Evolutionary conservation across 1,140 invertebrate genomes (phyloP), one percentile per base, ranked within the genome.

Genomic region (Phymorhynchus buccinoides): DNA sequence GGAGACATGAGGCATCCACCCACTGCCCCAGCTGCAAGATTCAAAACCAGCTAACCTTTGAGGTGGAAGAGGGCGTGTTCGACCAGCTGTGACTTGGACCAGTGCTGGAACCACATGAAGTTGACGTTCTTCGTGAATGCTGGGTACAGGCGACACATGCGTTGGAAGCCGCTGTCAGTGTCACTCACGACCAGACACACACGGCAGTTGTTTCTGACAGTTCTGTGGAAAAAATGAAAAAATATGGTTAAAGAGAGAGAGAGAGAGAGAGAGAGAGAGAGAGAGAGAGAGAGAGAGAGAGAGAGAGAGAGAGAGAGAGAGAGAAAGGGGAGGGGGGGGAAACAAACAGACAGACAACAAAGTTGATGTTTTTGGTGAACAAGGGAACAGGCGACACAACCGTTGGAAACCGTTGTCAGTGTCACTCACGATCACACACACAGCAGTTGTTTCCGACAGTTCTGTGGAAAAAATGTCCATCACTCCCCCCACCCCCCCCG

Each of bases 81-180:
- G 35, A 93, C 90, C 3, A 93, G 88, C 84, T 90, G 89, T 1
- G 88, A 84, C 73, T 92, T 92, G 62, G 89, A 90, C 93, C 93
- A 93, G 86, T 93, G 93, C 56, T 88, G 89, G 73, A 93, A 91
- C 92, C 92, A 93, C 32, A 93, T 87, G 84, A 93, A 92, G 87
- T 92, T 93, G 68, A 93, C 89, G 88, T 91, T 93, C 80, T 93
- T 93, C 44, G 91, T 91, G 39, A 93, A 90, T 16, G 90, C 84
- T 39, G 93, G 92, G 81, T 91, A 92, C 79, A 92, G 89, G 39
- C 91, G 81, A 85, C 92, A 93, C 32, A 91, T 66, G 75, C 87
- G 88, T 88, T 93, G 93, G 86, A 93, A 93, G 32, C 88, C 87
- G 56, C 88, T 86, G n/a, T 87, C 89, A 30, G 89, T 90, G 56